phyloP scores from a whole-genome alignment of 2,797 vertebrate species.

The Podarcis lilfordi region DNA sequence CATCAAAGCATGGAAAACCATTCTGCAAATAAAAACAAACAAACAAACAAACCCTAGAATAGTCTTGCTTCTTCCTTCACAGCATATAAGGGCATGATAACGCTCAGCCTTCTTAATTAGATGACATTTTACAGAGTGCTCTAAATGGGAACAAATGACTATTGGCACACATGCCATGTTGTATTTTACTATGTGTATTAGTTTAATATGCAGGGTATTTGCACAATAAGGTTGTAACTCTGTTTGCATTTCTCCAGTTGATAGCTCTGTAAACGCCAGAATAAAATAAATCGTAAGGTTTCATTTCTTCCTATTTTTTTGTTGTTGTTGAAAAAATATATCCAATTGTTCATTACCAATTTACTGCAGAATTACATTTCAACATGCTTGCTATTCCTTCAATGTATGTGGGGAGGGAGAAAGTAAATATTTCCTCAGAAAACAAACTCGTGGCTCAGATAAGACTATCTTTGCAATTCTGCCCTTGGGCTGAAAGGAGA shows the following conservation, averaged over 20 bases:
- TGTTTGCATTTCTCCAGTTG: conserved; percentile 44
- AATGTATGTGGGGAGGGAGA: neutral
- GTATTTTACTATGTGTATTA: conserved; percentile 12
- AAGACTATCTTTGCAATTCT: conserved; percentile 43
- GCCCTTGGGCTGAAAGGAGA: conserved; percentile 46
- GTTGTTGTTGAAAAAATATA: neutral
- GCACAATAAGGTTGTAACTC: conserved; percentile 30
- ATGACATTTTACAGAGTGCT: conserved; percentile 25
- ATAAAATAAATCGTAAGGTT: conserved; percentile 25
- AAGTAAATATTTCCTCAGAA: conserved; percentile 64
- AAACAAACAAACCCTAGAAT: neutral
- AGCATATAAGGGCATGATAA: conserved; percentile 16
- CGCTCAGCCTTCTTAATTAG: conserved; percentile 17
- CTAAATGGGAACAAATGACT: conserved; percentile 25
- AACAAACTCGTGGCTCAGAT: conserved; percentile 34
- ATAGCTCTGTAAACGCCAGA: conserved; percentile 50
- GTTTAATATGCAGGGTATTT: conserved; percentile 28
- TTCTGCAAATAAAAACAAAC: neutral
- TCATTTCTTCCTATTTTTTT: neutral
- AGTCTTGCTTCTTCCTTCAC: neutral
- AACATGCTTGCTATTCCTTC: conserved; percentile 38
- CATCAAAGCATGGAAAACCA: neutral
- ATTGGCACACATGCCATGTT: neutral
- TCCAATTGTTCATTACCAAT: conserved; percentile 32
- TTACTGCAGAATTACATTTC: conserved; percentile 37